Conservation (phyloP, 2,797 vertebrate genomes). For the Anabas testudineus region DNA sequence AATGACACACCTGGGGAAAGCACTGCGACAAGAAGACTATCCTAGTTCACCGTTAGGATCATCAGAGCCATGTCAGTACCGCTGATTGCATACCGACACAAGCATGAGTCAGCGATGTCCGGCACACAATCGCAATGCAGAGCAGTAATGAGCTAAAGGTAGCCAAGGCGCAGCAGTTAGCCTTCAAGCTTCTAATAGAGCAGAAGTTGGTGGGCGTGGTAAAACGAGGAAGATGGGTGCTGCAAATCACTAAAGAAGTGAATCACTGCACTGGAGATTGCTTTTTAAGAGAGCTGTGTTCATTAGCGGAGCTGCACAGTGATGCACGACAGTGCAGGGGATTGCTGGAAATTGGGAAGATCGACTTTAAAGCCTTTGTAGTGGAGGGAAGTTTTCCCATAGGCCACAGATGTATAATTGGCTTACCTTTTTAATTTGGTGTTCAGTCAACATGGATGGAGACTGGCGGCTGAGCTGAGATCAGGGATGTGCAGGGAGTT, state of each 20-base stretch:
- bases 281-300: constrained; percentile 39
- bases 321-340: neutral
- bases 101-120: constrained; percentile 14
- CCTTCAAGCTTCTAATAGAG: constrained; percentile 12
- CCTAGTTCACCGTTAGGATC: constrained; percentile 47
- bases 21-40: constrained; percentile 10
- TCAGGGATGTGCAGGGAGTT: neutral
- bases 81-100: neutral
- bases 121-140: neutral
- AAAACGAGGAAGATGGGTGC: neutral
- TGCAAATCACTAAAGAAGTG: constrained; percentile 24
- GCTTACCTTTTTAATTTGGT: constrained; percentile 29
- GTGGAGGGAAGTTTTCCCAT: neutral
- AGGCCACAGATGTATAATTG: constrained; percentile 21
- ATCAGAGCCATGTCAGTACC: constrained; percentile 38
- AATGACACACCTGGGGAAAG: constrained; percentile 60
- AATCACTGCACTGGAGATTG: constrained; percentile 29
- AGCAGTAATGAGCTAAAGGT: neutral
- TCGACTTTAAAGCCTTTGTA: neutral
- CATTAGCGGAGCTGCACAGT: constrained; percentile 1
- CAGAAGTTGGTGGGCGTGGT: constrained; percentile 24
- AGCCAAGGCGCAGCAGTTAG: neutral
- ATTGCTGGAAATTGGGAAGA: constrained; percentile 15
- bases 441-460: constrained; percentile 12
- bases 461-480: neutral